Percentiles rank a stretch among this genome's conserved stretches.
phyloP scores from a whole-genome alignment of 2,888 invertebrate species.

The Strigamia crassipes region DNA sequence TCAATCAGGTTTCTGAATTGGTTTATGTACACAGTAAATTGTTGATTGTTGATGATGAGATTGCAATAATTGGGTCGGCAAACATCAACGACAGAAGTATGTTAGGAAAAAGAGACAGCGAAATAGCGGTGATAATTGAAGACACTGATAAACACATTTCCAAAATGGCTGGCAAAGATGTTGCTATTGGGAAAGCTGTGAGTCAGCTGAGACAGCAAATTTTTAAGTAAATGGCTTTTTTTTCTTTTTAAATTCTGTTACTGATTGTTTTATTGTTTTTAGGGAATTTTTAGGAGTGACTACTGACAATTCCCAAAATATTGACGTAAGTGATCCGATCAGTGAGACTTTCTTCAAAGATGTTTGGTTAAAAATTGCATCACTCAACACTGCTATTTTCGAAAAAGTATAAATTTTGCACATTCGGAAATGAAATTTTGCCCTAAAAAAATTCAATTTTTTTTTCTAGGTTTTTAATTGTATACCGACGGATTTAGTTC shows the following conservation, averaged over 20 bases:
- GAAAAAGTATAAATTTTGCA: slow-evolving; percentile 70
- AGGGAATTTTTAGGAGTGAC: slow-evolving; percentile 85
- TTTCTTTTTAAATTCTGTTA: background rate
- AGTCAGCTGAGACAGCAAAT: slow-evolving; percentile 81
- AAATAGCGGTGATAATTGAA: slow-evolving; percentile 85
- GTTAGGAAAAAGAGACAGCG: slow-evolving; percentile 92
- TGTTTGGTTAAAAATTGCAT: slow-evolving; percentile 80
- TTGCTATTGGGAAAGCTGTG: slow-evolving; percentile 83
- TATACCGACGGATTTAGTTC: slow-evolving; percentile 82
- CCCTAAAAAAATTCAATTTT: background rate
- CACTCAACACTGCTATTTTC: slow-evolving; percentile 82
- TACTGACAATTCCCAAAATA: slow-evolving; percentile 59
- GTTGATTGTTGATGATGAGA: slow-evolving; percentile 89
- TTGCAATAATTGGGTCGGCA: slow-evolving; percentile 93
- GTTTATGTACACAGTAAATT: slow-evolving; percentile 98
- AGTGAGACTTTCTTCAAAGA: slow-evolving; percentile 80
- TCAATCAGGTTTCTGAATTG: slow-evolving; percentile 76
- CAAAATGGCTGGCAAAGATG: slow-evolving; percentile 81
- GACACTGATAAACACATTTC: slow-evolving; percentile 69
- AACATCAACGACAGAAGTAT: slow-evolving; percentile 97
- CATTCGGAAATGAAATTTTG: background rate
- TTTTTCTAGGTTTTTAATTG: slow-evolving; percentile 77
- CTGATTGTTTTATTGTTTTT: background rate
- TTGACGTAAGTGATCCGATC: slow-evolving; percentile 78
- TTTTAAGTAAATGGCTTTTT: slow-evolving; percentile 64